These are phyloP conservation scores for Mycalesis mineus DNA, from an alignment of 2,888 invertebrate genomes.

Conservation along the genomic window DNA sequence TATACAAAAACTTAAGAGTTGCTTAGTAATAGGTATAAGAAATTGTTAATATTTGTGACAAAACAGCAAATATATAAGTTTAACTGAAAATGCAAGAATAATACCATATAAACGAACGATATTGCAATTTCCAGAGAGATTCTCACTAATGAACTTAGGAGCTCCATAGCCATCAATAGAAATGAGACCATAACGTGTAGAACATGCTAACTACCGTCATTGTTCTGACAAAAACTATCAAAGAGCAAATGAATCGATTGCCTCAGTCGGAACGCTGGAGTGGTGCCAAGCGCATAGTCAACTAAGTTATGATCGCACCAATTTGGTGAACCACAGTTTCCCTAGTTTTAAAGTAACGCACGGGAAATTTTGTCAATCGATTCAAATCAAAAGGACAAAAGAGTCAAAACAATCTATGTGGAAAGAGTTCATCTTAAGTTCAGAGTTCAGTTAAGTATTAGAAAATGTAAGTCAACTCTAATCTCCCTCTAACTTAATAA, in stretches of 20 bases:
- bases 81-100: too few species aligned
- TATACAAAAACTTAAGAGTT: too few species aligned
- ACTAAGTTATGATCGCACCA: constrained; percentile 48
- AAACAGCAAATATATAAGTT: too few species aligned
- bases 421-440: too few species aligned
- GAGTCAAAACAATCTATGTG: too few species aligned
- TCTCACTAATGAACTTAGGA: not conserved
- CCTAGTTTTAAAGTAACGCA: constrained; percentile 17
- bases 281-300: constrained; percentile 67
- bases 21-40: too few species aligned
- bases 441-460: too few species aligned
- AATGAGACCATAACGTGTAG: not conserved
- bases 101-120: too few species aligned
- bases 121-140: not conserved
- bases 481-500: too few species aligned
- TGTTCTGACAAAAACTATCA: constrained; percentile 38
- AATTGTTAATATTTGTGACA: too few species aligned
- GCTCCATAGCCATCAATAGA: not conserved
- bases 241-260: constrained; percentile 56
- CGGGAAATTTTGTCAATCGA: constrained; percentile 14
- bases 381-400: too few species aligned
- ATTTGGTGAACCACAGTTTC: constrained; percentile 21
- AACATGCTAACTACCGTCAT: constrained; percentile 4
- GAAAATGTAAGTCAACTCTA: too few species aligned
- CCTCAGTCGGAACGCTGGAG: constrained; percentile 55